Evolutionary conservation across 2,113 vertebrate species (phyloP), one percentile per base, ranked within the genome.

Genomic region (Danionella cerebrum): DNA sequence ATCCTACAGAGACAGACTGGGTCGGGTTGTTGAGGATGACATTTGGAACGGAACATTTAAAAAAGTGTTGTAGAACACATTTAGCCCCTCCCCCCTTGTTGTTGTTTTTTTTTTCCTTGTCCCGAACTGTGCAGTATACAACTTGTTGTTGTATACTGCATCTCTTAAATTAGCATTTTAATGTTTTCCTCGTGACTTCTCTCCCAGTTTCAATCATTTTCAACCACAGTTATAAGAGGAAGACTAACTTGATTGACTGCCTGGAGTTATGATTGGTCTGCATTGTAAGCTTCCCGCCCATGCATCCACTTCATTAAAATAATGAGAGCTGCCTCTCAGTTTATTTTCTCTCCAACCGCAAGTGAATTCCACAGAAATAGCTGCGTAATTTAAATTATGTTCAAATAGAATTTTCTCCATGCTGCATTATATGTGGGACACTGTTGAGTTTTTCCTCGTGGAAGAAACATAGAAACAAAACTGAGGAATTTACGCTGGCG

Each of bases 1-100:
- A 67, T 51, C 27, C 44, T 41, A 44, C 21, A 66, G 54, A 48
- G 12, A n/a, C n/a, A n/a, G n/a, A n/a, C n/a, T n/a, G n/a, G n/a
- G n/a, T n/a, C n/a, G n/a, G n/a, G n/a, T n/a, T n/a, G n/a, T n/a
- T n/a, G n/a, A n/a, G n/a, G n/a, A n/a, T n/a, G n/a, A n/a, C n/a
- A n/a, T n/a, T n/a, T n/a, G n/a, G n/a, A n/a, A n/a, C n/a, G n/a
- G n/a, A n/a, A n/a, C n/a, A n/a, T n/a, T n/a, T n/a, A n/a, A n/a
- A n/a, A n/a, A n/a, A n/a, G n/a, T n/a, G n/a, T n/a, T n/a, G n/a
- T n/a, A n/a, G n/a, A n/a, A n/a, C n/a, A n/a, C n/a, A n/a, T n/a
- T n/a, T n/a, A n/a, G n/a, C n/a, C n/a, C n/a, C n/a, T n/a, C n/a
- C n/a, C n/a, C n/a, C n/a, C n/a, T n/a, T n/a, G n/a, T n/a, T n/a